A percentile compares a stretch with the other conserved stretches of the same genome.
phyloP scores from a whole-genome alignment of 2,888 invertebrate genomes.

The Parascotia fuliginaria region DNA sequence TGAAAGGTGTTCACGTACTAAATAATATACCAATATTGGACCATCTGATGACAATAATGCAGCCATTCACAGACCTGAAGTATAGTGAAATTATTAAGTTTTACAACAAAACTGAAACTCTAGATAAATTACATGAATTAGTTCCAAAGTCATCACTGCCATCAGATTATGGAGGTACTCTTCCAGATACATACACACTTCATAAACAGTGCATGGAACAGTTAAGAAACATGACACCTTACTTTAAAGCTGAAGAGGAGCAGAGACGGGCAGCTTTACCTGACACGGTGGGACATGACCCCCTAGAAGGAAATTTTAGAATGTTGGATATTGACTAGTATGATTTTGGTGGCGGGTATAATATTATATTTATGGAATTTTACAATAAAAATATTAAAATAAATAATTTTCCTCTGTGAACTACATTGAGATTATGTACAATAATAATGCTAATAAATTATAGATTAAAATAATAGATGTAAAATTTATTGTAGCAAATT shows the following conservation, averaged over 20 bases:
- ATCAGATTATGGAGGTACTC: constrained; percentile 78
- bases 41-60: constrained; percentile 36
- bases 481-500: no score
- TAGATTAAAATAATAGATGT: no score
- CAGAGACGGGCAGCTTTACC: constrained; percentile 13
- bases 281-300: no score
- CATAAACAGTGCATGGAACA: constrained; percentile 25
- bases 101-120: constrained; percentile 64
- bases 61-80: constrained; percentile 71
- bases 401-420: no score
- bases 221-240: constrained; percentile 15
- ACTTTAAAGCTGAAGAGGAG: constrained; percentile 34
- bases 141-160: constrained; percentile 76
- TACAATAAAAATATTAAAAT: no score
- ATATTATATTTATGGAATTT: no score
- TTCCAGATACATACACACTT: constrained; percentile 42
- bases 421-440: no score
- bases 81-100: constrained; percentile 66
- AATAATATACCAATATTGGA: constrained; percentile 54
- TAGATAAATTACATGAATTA: constrained; percentile 68
- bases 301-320: constrained; percentile 38
- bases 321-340: constrained; percentile 72
- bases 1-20: constrained; percentile 84
- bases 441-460: no score
- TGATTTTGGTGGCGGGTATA: no score